Evolutionary conservation across 1,140 invertebrate genomes (phyloP).

Genomic region (Antheraea pernyi): DNA sequence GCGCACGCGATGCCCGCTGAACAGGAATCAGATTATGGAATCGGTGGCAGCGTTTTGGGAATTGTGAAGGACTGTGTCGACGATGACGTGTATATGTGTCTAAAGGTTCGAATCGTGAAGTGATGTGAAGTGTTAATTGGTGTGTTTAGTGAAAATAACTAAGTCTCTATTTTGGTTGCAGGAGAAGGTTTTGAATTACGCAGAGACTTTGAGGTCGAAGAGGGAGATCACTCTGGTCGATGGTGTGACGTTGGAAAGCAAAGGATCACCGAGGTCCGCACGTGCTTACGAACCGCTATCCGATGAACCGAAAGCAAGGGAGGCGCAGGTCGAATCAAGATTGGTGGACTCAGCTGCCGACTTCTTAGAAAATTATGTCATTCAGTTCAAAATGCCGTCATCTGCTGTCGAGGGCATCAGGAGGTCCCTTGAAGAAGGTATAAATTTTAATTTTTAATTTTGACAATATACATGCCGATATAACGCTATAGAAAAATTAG

Average conservation of each 20-base stretch:
- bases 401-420: slow-evolving; percentile 84
- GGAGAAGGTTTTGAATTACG: slow-evolving; percentile 70
- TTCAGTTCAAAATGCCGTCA: slow-evolving; percentile 88
- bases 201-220: slow-evolving; percentile 55
- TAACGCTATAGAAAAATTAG: not conserved
- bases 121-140: slow-evolving; percentile 46
- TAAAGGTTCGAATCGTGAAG: slow-evolving; percentile 59
- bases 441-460: slow-evolving; percentile 11
- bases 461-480: not conserved
- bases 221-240: slow-evolving; percentile 81
- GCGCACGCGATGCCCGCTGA: slow-evolving; percentile 61
- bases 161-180: slow-evolving; percentile 62
- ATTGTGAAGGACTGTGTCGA: slow-evolving; percentile 68
- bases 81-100: slow-evolving; percentile 62
- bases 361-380: slow-evolving; percentile 88
- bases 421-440: slow-evolving; percentile 84
- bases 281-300: slow-evolving; percentile 80
- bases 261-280: slow-evolving; percentile 79
- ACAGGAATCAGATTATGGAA: slow-evolving; percentile 53
- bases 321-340: slow-evolving; percentile 87
- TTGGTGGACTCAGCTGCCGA: slow-evolving; percentile 86
- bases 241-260: slow-evolving; percentile 85
- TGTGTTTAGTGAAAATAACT: slow-evolving; percentile 20
- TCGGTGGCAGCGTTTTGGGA: slow-evolving; percentile 52
- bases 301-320: slow-evolving; percentile 84